phyloP scores from a whole-genome alignment of 1,140 invertebrate genomes.

The Hormaphis cornu region DNA sequence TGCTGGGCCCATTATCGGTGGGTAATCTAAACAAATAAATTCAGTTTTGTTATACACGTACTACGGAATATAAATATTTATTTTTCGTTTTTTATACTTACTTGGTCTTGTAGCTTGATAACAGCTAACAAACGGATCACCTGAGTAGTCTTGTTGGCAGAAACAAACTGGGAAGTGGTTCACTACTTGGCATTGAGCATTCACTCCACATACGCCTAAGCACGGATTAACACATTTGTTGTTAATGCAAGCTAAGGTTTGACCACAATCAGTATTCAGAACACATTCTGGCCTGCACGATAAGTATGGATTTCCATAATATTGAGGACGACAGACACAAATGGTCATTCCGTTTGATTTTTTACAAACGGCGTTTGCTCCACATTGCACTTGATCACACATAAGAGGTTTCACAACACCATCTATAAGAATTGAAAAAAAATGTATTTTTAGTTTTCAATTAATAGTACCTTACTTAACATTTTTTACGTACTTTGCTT shows the following conservation, averaged over 20 bases:
- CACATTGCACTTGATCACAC: slow-evolving; percentile 61
- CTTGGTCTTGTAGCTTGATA: slow-evolving; percentile 45
- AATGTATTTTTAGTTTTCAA: not conserved
- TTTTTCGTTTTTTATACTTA: slow-evolving; percentile 33
- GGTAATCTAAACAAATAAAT: slow-evolving; percentile 31
- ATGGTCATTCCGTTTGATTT: slow-evolving; percentile 49
- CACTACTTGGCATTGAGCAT: slow-evolving; percentile 61
- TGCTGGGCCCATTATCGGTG: slow-evolving; percentile 35
- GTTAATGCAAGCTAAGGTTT: slow-evolving; percentile 61
- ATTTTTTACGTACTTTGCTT: slow-evolving; percentile 42
- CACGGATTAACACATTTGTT: slow-evolving; percentile 74
- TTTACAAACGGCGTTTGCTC: slow-evolving; percentile 63
- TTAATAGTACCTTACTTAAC: not conserved
- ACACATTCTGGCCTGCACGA: slow-evolving; percentile 68
- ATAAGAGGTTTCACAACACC: slow-evolving; percentile 45
- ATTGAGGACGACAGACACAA: slow-evolving; percentile 57
- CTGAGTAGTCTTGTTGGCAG: slow-evolving; percentile 59
- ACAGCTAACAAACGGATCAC: slow-evolving; percentile 71
- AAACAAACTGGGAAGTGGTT: slow-evolving; percentile 71
- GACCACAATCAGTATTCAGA: slow-evolving; percentile 62
- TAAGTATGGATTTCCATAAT: slow-evolving; percentile 54
- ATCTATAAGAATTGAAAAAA: slow-evolving; percentile 36
- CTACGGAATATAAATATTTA: not conserved
- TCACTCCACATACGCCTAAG: slow-evolving; percentile 61
- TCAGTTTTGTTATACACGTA: not conserved